A percentile compares a stretch with the other conserved stretches of the same genome.
Conservation (phyloP, 2,888 invertebrate genomes). For the Drosophila ochracea region DNA sequence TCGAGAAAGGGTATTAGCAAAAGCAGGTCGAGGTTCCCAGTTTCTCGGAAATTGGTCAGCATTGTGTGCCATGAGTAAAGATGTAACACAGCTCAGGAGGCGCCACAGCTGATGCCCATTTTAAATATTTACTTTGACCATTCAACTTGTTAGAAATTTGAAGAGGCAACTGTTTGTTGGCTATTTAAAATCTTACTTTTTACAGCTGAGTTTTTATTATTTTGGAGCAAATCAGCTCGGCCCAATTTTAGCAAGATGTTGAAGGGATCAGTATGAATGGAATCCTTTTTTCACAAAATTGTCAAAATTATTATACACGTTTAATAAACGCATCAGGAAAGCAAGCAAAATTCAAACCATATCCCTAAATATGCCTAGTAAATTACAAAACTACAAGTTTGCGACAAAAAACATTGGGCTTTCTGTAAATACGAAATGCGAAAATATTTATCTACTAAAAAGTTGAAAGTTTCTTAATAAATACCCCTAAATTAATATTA, state of each 20-base stretch:
- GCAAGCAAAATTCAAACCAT: not conserved
- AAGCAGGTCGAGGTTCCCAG: conserved; percentile 33
- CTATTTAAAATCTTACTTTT: not conserved
- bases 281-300: not conserved
- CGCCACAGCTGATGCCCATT: not conserved
- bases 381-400: not conserved
- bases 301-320: not conserved
- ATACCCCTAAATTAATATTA: not conserved
- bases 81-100: not conserved
- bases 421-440: not conserved
- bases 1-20: conserved; percentile 3
- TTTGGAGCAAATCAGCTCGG: no score
- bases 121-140: conserved; percentile 2
- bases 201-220: not conserved
- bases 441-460: not conserved
- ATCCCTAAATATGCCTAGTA: not conserved
- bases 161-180: not conserved
- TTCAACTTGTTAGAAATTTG: not conserved
- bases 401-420: not conserved
- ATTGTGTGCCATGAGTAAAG: conserved; percentile 10
- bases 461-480: not conserved
- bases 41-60: conserved; percentile 17
- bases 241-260: no score
- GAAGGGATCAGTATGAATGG: no score
- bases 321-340: not conserved